Evolutionary conservation across 2,113 vertebrate species (phyloP).

Genomic region (Pterophyllum scalare): DNA sequence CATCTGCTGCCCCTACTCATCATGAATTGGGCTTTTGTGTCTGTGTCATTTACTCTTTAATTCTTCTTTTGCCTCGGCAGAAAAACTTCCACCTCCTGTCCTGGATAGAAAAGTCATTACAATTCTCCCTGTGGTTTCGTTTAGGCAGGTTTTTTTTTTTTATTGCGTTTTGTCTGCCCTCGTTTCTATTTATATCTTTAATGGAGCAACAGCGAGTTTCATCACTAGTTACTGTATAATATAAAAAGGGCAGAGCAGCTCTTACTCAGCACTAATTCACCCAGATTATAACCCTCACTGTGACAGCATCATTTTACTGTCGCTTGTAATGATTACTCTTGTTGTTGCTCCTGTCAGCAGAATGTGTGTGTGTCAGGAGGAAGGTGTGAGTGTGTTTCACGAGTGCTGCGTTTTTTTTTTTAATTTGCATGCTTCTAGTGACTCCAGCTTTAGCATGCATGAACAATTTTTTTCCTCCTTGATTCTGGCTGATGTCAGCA

Average conservation of each 20-base stretch:
- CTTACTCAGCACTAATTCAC: conserved; percentile 43
- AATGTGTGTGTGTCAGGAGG: conserved; percentile 1
- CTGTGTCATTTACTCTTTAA: conserved; percentile 26
- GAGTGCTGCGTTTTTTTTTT: not conserved
- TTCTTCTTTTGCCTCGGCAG: conserved; percentile 13
- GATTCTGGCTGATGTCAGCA: not conserved
- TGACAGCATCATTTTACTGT: conserved; percentile 18
- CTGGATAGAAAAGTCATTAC: conserved; percentile 43
- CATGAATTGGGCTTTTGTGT: conserved; percentile 19
- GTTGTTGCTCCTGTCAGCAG: conserved; percentile 33
- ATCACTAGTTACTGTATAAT: conserved; percentile 17
- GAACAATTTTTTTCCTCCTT: not conserved
- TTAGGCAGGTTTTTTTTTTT: conserved; percentile 20
- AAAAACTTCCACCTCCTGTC: conserved; percentile 38
- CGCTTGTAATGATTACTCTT: conserved; percentile 22
- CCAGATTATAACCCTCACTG: conserved; percentile 33
- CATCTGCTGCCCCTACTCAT: conserved; percentile 16
- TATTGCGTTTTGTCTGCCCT: conserved; percentile 43
- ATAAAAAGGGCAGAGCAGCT: conserved; percentile 15
- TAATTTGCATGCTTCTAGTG: not conserved
- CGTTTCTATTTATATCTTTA: conserved; percentile 65
- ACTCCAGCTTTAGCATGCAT: not conserved
- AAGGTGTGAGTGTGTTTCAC: conserved; percentile 1
- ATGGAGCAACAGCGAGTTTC: conserved; percentile 36
- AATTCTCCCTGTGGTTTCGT: conserved; percentile 38